Evolutionary conservation across 2,888 invertebrate species (phyloP), one percentile per base, ranked within the genome.

Genomic region (Linnaemya tessellans): DNA sequence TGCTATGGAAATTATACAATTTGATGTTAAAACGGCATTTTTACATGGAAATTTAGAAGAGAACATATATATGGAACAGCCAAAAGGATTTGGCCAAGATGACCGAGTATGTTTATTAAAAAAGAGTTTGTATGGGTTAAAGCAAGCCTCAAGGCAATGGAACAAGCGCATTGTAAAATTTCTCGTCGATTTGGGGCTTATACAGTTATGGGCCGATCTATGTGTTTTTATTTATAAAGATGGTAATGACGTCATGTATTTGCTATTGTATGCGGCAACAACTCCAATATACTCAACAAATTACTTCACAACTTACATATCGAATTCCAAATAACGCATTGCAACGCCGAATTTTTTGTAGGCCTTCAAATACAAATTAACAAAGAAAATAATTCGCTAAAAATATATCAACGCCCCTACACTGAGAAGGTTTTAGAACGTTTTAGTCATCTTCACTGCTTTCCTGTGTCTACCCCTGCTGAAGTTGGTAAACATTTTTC

Each of bases 1-100:
- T 80, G 74, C 74, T 60, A 38, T 87, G 15, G 67, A 86, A 3
- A 75, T 87, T 15, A 58, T 67, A 30, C 87, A 87, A 10, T 88
- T 87, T 38, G 88, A 88, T 46, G 84, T 87, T 2, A 87, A 88
- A 38, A 88, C 87, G 11, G 88, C 88, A 1, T 87, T 87, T 78
- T 70, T 88, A 4, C 79, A 88, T 56, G 87, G 88, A 1, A 20
- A 73, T 38, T 49, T 85, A n/a, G 81, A 84, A 8, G 85, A 86
- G 71, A 30, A 43, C 0, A 80, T 88, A 38, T 88, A 67, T 41
- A 87, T 88, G 86, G 82, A 85, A 38, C 87, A 86, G 54, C 87
- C 86, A 3, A 62, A 84, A 56, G 87, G 87, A 46, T 87, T 87
- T 80, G 60, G 18, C 18, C 51, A 74, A 43, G 71, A 87, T n/a